These are phyloP conservation scores for Parasteatoda tepidariorum DNA, from an alignment of 1,140 invertebrate genomes.

Conservation along the genomic window DNA sequence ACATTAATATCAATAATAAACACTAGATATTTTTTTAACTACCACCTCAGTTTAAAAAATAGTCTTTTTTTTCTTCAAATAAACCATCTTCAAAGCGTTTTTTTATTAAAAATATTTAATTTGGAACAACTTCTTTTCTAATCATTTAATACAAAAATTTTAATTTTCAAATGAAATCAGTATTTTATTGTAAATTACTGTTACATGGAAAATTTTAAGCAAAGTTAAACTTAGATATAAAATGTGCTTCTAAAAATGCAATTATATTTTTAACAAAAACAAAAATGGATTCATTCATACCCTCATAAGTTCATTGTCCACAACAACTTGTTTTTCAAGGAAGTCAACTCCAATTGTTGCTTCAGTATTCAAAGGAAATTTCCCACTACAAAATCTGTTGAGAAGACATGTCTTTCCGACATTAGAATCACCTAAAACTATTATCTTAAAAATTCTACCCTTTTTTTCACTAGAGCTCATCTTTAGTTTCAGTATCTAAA, in stretches of 20 bases:
- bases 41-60: too few species aligned
- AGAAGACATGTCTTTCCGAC: slow-evolving; percentile 88
- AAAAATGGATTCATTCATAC: slow-evolving; percentile 68
- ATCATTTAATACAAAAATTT: too few species aligned
- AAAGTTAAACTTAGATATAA: too few species aligned
- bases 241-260: not conserved
- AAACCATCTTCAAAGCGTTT: too few species aligned
- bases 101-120: too few species aligned
- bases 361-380: slow-evolving; percentile 81
- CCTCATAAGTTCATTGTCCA: slow-evolving; percentile 80
- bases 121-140: too few species aligned
- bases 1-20: too few species aligned
- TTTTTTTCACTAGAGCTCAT: slow-evolving; percentile 60
- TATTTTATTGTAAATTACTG: too few species aligned
- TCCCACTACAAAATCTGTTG: slow-evolving; percentile 81
- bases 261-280: not conserved
- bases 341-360: slow-evolving; percentile 89
- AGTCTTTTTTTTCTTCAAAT: too few species aligned
- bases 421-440: slow-evolving; percentile 84
- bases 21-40: too few species aligned
- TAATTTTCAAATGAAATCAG: too few species aligned
- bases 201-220: too few species aligned
- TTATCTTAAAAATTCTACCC: slow-evolving; percentile 78
- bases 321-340: slow-evolving; percentile 77
- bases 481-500: not conserved